phyloP scores from a whole-genome alignment of 2,888 invertebrate species.

The Meta bourneti region DNA sequence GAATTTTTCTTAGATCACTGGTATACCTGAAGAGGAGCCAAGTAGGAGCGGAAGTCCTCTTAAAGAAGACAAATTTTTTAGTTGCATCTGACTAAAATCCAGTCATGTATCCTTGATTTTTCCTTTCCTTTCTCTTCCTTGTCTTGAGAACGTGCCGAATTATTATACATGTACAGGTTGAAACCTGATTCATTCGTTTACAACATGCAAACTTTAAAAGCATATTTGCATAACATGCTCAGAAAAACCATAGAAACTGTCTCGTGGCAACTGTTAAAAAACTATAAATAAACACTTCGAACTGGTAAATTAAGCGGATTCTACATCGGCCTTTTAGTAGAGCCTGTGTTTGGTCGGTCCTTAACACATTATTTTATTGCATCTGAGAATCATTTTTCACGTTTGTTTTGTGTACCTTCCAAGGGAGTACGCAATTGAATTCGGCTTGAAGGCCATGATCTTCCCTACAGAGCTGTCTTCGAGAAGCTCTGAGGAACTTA shows the following conservation, averaged over 20 bases:
- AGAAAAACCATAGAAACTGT: neutral
- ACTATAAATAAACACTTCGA: neutral
- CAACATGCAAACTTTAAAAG: neutral
- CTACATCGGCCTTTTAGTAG: neutral
- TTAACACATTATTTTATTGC: no score
- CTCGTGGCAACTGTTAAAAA: neutral
- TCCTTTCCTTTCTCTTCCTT: no score
- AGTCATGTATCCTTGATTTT: neutral
- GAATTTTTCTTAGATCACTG: no score
- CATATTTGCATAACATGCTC: neutral
- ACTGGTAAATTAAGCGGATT: neutral
- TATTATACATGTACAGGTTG: no score
- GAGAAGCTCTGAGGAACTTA: constrained; percentile 3
- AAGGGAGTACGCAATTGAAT: constrained; percentile 19
- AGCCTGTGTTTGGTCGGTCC: no score
- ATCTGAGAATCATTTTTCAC: neutral
- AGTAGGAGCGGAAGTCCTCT: neutral
- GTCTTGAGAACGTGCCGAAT: no score
- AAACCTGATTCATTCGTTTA: neutral
- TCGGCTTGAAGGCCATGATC: constrained; percentile 10
- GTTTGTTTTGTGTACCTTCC: neutral
- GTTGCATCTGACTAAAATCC: neutral
- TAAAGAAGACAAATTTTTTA: neutral
- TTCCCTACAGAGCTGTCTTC: neutral
- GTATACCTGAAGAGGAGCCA: neutral